phyloP scores from a whole-genome alignment of 2,888 invertebrate species.

The Mythimna albipuncta region DNA sequence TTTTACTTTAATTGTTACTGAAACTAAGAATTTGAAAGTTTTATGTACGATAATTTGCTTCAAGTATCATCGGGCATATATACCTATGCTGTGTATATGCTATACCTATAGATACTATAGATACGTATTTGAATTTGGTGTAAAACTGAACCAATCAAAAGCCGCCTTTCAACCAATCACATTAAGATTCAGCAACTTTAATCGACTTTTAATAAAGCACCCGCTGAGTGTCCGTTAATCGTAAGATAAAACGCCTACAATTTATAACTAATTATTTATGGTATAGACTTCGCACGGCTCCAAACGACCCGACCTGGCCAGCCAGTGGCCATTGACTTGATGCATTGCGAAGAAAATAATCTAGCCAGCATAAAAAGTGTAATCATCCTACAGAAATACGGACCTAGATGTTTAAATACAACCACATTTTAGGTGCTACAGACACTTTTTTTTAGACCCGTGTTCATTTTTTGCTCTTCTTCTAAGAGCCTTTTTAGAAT shows the following conservation, averaged over 20 bases:
- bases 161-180: slow-evolving; percentile 5
- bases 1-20: too few species aligned
- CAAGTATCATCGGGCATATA: neutral
- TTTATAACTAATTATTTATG: slow-evolving; percentile 53
- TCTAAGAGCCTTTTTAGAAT: neutral
- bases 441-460: neutral
- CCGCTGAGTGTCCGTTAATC: slow-evolving; percentile 38
- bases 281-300: slow-evolving; percentile 35
- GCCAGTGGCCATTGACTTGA: slow-evolving; percentile 42
- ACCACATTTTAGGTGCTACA: slow-evolving; percentile 3
- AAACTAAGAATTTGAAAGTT: too few species aligned
- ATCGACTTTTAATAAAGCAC: slow-evolving; percentile 54
- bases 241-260: slow-evolving; percentile 38
- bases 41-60: neutral
- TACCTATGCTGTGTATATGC: neutral
- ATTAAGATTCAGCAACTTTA: slow-evolving; percentile 25
- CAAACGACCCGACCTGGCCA: slow-evolving; percentile 31
- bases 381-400: neutral
- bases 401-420: slow-evolving; percentile 15
- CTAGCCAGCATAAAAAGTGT: slow-evolving; percentile 11
- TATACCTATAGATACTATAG: neutral
- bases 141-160: neutral
- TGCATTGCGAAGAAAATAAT: slow-evolving; percentile 32
- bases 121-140: too few species aligned
- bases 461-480: neutral